Conservation (phyloP, 2,797 vertebrate species). For the Hoplostethus mediterraneus region DNA sequence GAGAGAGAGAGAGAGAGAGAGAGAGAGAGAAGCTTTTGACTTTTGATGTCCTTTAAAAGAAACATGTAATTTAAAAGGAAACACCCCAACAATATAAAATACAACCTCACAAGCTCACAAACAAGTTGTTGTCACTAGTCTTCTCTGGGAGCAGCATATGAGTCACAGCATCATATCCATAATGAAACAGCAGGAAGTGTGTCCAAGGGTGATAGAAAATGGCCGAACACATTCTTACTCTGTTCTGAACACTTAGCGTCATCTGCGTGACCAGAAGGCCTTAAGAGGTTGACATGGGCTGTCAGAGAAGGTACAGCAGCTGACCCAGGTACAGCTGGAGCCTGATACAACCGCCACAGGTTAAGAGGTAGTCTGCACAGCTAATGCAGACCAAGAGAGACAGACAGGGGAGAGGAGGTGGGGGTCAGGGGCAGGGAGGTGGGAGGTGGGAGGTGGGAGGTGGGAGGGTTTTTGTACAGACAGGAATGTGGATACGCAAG, state of each 20-base stretch:
- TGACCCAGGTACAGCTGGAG: neutral
- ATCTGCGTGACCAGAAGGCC: neutral
- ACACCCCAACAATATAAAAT: too few relatives aligned
- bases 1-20: slow-evolving; percentile 12
- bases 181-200: slow-evolving; percentile 38
- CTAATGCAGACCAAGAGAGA: slow-evolving; percentile 12
- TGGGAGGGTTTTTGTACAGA: slow-evolving; percentile 27
- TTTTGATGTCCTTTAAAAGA: too few relatives aligned
- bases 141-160: neutral
- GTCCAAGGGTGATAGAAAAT: slow-evolving; percentile 26
- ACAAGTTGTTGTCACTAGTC: neutral
- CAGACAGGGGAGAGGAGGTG: slow-evolving; percentile 12
- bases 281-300: neutral
- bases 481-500: slow-evolving; percentile 66
- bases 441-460: slow-evolving; percentile 41
- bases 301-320: neutral
- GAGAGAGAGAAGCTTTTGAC: neutral
- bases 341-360: neutral
- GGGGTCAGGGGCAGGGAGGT: slow-evolving; percentile 20
- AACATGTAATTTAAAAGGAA: too few relatives aligned
- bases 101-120: too few relatives aligned
- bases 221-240: neutral
- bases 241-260: neutral
- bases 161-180: neutral
- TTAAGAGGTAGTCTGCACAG: neutral